These are phyloP conservation scores for Bacillus rossius DNA, from an alignment of 1,140 invertebrate genomes.

Conservation along the genomic window DNA sequence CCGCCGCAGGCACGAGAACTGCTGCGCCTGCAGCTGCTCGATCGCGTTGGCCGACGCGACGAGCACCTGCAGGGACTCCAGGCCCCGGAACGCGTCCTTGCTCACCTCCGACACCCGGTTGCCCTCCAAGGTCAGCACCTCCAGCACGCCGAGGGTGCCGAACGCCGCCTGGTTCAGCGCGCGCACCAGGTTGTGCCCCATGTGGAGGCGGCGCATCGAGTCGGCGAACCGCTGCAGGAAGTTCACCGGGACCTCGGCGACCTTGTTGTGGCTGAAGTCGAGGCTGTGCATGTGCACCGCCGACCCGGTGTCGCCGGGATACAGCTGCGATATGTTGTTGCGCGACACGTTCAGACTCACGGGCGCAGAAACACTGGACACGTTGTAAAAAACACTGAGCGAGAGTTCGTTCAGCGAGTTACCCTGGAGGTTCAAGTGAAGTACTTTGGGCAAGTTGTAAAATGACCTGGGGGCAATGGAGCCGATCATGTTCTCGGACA, in stretches of 20 bases:
- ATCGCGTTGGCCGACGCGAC: conserved; percentile 75
- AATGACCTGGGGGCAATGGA: conserved; percentile 58
- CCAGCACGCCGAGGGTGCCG: conserved; percentile 58
- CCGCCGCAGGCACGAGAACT: conserved; percentile 72
- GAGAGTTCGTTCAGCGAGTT: conserved; percentile 62
- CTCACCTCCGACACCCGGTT: conserved; percentile 68
- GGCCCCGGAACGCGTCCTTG: conserved; percentile 65
- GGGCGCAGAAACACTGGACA: conserved; percentile 52
- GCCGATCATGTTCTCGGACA: conserved; percentile 59
- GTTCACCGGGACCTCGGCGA: conserved; percentile 57
- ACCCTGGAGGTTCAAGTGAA: conserved; percentile 64
- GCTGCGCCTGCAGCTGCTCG: conserved; percentile 68
- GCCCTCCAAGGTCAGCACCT: conserved; percentile 65
- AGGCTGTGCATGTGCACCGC: conserved; percentile 54
- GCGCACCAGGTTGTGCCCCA: conserved; percentile 68
- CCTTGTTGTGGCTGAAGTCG: conserved; percentile 62
- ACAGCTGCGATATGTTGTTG: conserved; percentile 57
- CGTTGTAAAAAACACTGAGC: conserved; percentile 58
- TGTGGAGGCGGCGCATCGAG: conserved; percentile 55
- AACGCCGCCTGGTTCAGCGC: conserved; percentile 66
- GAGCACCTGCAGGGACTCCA: conserved; percentile 66
- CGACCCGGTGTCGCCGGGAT: conserved; percentile 47
- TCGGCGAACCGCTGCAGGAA: conserved; percentile 55
- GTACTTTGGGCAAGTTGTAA: conserved; percentile 57
- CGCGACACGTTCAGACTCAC: conserved; percentile 61